Evolutionary conservation across 2,888 invertebrate genomes (phyloP).

Genomic region (Mimachlamys varia): DNA sequence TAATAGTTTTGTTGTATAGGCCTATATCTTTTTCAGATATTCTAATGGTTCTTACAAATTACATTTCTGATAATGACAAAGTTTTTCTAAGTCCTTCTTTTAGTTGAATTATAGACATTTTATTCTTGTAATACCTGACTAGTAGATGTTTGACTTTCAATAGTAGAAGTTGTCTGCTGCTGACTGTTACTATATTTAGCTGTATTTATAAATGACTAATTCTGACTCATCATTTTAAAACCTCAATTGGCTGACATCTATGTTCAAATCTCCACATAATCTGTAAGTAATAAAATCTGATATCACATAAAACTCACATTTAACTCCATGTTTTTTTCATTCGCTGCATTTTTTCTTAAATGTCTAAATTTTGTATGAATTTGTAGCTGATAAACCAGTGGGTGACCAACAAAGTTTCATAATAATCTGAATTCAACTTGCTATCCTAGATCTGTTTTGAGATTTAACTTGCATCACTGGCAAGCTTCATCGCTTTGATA

Average conservation of each 20-base stretch:
- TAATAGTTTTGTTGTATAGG: too few species aligned
- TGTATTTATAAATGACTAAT: background rate
- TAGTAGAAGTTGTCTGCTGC: too few species aligned
- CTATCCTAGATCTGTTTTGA: background rate
- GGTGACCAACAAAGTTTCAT: background rate
- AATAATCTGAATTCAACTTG: too few species aligned
- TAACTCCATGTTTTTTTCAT: background rate
- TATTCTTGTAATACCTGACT: background rate
- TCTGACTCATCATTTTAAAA: background rate
- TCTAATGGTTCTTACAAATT: too few species aligned
- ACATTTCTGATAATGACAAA: too few species aligned
- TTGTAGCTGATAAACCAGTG: background rate
- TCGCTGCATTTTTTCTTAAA: background rate
- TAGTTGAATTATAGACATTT: too few species aligned
- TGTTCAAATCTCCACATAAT: slow-evolving; percentile 9
- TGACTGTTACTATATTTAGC: background rate
- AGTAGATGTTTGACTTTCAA: background rate
- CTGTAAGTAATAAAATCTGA: background rate
- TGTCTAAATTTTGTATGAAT: background rate
- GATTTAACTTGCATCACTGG: slow-evolving; percentile 7
- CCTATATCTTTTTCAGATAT: too few species aligned
- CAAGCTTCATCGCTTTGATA: background rate
- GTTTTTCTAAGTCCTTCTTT: too few species aligned
- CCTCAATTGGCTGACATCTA: background rate
- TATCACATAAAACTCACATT: slow-evolving; percentile 7